A percentile compares a stretch with the other conserved stretches of the same genome.
Evolutionary conservation across 1,140 invertebrate genomes (phyloP).

Genomic region (Luehdorfia chinensis): DNA sequence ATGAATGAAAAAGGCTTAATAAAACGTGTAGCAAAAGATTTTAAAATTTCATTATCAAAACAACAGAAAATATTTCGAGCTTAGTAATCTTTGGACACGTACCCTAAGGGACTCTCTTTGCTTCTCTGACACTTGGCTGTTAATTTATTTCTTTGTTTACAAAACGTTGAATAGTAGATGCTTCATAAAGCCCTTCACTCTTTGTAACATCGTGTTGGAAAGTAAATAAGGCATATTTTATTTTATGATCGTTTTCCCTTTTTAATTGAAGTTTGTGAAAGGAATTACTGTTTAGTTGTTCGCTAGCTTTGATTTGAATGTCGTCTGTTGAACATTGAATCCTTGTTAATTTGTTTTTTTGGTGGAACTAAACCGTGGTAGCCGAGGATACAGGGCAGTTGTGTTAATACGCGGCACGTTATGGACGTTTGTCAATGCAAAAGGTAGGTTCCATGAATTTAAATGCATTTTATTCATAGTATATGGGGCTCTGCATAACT

Average conservation of each 20-base stretch:
- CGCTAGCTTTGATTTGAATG: background rate
- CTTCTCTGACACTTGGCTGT: constrained; percentile 21
- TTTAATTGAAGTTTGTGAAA: constrained; percentile 9
- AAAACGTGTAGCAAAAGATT: too few relatives aligned
- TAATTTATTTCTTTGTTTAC: constrained; percentile 26
- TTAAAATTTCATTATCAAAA: background rate
- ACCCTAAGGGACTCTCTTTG: constrained; percentile 4
- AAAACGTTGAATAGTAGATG: constrained; percentile 10
- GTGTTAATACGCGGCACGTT: too few relatives aligned
- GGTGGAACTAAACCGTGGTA: too few relatives aligned
- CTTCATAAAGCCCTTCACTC: constrained; percentile 12
- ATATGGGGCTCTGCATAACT: too few relatives aligned
- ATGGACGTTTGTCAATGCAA: too few relatives aligned
- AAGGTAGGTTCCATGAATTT: too few relatives aligned
- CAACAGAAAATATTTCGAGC: background rate
- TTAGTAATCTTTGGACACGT: background rate
- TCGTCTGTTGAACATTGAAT: background rate
- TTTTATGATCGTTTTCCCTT: constrained; percentile 6
- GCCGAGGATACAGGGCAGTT: too few relatives aligned
- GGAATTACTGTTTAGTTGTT: background rate
- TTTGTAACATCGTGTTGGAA: constrained; percentile 17
- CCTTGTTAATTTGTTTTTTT: too few relatives aligned
- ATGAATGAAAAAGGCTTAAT: too few relatives aligned
- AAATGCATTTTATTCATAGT: too few relatives aligned
- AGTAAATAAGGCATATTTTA: constrained; percentile 18